Evolutionary conservation across 2,113 vertebrate species (phyloP).

Genomic region (Athene cunicularia): DNA sequence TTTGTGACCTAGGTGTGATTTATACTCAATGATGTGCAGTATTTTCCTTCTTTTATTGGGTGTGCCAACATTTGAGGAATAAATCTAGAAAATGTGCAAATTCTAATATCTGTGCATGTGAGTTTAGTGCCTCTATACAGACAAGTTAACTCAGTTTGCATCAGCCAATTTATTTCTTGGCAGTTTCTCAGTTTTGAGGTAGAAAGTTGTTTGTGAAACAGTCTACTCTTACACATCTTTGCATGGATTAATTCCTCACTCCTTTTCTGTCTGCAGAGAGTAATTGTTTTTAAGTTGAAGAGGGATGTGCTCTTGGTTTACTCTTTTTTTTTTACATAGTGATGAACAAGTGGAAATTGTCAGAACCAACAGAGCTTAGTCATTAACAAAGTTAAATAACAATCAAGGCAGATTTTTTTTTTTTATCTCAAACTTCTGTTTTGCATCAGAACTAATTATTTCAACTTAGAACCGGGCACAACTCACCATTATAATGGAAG

Average conservation of each 20-base stretch:
- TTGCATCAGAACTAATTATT: constrained; percentile 27
- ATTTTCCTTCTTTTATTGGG: constrained; percentile 18
- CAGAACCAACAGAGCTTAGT: neutral
- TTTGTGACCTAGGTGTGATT: neutral
- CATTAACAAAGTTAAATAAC: constrained; percentile 20
- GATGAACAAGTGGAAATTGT: neutral
- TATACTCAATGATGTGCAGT: neutral
- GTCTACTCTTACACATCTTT: neutral
- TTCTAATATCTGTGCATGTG: neutral
- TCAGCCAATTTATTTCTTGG: constrained; percentile 44
- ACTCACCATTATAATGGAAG: neutral
- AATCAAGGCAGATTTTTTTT: neutral
- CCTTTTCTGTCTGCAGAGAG: neutral
- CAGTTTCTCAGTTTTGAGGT: constrained; percentile 21
- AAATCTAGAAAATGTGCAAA: constrained; percentile 33
- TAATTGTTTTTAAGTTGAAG: constrained; percentile 9
- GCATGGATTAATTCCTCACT: constrained; percentile 47
- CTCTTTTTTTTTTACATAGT: neutral
- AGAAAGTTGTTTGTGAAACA: constrained; percentile 1
- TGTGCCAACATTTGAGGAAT: neutral
- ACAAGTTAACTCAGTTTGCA: constrained; percentile 7
- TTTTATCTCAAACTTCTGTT: neutral
- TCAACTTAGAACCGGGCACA: neutral
- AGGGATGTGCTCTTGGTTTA: neutral
- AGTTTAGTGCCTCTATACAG: constrained; percentile 12